Conservation (phyloP, 2,113 vertebrate species). For the Chlorodrepanis virens region DNA sequence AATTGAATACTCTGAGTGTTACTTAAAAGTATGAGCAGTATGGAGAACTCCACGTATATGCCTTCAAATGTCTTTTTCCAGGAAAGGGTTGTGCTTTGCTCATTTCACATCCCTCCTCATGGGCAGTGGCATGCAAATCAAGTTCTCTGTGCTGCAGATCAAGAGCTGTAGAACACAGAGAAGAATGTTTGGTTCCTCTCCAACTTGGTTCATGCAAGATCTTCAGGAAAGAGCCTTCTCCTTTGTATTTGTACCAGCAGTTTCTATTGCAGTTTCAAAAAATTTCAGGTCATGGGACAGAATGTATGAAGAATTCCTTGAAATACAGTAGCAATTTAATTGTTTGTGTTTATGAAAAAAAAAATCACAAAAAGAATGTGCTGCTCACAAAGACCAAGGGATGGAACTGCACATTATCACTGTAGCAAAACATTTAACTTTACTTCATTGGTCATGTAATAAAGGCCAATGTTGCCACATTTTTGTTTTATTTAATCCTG, state of each 20-base stretch:
- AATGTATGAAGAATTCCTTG: background rate
- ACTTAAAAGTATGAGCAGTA: background rate
- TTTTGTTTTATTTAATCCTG: background rate
- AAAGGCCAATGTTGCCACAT: background rate
- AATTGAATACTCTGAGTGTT: background rate
- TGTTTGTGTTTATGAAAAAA: background rate
- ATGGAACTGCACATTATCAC: background rate
- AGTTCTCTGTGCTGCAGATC: background rate
- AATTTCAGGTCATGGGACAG: background rate
- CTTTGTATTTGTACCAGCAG: background rate
- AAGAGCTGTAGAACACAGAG: background rate
- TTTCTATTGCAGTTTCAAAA: background rate
- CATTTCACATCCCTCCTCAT: background rate
- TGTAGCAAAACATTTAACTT: background rate
- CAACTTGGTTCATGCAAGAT: background rate
- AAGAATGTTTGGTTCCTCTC: background rate
- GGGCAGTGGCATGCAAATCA: background rate
- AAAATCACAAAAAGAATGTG: background rate
- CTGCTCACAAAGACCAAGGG: background rate
- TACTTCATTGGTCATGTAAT: background rate
- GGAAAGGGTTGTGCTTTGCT: background rate
- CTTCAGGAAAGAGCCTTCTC: background rate
- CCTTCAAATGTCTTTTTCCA: background rate
- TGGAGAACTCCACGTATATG: accelerated
- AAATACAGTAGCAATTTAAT: background rate